Conservation (phyloP, 2,113 vertebrate genomes). For the Phalacrocorax aristotelis region DNA sequence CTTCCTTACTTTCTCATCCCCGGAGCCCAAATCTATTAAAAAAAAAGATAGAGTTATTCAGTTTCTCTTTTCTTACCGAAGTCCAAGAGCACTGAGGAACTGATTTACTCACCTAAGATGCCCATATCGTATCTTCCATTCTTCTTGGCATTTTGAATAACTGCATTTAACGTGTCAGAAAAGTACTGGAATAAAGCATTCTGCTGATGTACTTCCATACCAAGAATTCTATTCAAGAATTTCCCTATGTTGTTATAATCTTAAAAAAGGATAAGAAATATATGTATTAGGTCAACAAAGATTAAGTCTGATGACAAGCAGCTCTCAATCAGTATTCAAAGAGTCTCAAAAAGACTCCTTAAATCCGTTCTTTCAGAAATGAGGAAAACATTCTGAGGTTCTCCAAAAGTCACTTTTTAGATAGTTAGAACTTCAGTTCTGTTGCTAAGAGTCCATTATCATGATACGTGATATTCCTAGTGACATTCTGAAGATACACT, state of each 20-base stretch:
- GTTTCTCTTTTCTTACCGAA: neutral
- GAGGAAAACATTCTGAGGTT: neutral
- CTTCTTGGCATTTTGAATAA: constrained; percentile 97
- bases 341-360: neutral
- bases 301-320: neutral
- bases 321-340: neutral
- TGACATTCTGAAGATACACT: neutral
- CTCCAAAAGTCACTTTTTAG: neutral
- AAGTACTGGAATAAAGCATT: constrained; percentile 98
- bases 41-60: neutral
- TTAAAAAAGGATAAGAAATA: constrained; percentile 43
- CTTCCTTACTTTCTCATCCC: constrained; percentile 97
- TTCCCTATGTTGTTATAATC: constrained; percentile 99
- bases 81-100: neutral
- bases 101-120: constrained; percentile 85
- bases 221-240: constrained; percentile 95
- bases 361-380: neutral
- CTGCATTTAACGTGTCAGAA: constrained; percentile 90
- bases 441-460: neutral
- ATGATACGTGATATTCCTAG: accelerated
- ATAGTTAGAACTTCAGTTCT: neutral
- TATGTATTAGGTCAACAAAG: neutral
- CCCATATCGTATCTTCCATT: constrained; percentile 98
- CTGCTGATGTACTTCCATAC: constrained; percentile 98
- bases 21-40: constrained; percentile 89